These are phyloP conservation scores for Lepidurus arcticus DNA, from an alignment of 1,140 invertebrate genomes.

Conservation along the genomic window DNA sequence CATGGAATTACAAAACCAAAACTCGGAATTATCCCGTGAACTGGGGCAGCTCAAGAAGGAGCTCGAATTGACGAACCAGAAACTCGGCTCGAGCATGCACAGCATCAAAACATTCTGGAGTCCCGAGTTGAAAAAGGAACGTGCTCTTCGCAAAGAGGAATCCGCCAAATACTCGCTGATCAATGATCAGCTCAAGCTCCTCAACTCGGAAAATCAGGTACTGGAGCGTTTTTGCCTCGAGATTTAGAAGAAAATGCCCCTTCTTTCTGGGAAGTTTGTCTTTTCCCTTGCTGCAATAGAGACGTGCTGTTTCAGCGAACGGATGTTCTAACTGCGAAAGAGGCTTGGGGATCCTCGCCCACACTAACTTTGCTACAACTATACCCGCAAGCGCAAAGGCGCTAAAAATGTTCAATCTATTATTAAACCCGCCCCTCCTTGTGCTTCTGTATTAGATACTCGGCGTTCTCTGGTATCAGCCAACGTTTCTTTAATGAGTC, in stretches of 20 bases:
- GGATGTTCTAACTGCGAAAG: no score
- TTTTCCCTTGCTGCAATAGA: no score
- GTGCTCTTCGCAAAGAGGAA: conserved; percentile 93
- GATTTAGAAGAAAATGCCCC: neutral
- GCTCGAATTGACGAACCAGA: conserved; percentile 93
- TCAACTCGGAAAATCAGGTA: conserved; percentile 96
- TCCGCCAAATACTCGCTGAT: conserved; percentile 93
- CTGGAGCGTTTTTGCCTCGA: conserved; percentile 38
- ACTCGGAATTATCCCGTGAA: conserved; percentile 91
- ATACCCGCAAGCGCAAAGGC: no score
- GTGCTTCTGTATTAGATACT: no score
- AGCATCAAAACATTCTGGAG: conserved; percentile 99
- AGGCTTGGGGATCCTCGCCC: no score
- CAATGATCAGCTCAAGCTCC: conserved; percentile 92
- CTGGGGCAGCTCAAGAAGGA: conserved; percentile 94
- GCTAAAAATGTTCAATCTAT: no score
- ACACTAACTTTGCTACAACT: no score
- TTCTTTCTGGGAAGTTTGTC: no score
- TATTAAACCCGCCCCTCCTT: no score
- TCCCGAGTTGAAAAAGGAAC: conserved; percentile 96
- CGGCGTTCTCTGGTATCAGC: no score
- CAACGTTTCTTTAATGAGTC: no score
- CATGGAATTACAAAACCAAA: conserved; percentile 89
- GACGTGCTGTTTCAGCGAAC: no score
- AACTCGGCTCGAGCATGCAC: conserved; percentile 97